Conservation (phyloP, 37 sponge, comb jelly and placozoan species). For the Petrosia ficiformis region DNA sequence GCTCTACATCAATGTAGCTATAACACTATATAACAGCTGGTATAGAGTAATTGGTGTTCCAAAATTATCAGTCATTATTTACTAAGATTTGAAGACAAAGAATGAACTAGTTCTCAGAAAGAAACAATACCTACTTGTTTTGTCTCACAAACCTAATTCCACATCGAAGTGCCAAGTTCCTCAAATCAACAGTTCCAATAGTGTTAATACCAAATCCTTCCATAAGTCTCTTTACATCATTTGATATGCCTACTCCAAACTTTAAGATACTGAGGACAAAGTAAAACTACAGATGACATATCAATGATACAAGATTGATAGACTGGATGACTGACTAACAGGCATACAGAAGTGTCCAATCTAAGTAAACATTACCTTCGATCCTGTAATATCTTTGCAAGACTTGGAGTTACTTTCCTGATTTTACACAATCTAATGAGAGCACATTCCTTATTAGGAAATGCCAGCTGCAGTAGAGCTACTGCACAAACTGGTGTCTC, state of each 20-base stretch:
- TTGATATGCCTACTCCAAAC: slow-evolving; percentile 64
- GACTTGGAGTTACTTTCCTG: slow-evolving; percentile 7
- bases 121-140: no score
- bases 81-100: no score
- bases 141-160: slow-evolving; percentile 22
- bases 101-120: no score
- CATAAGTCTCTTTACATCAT: slow-evolving; percentile 38
- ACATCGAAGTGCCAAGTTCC: slow-evolving; percentile 38
- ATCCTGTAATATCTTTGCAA: slow-evolving; percentile 29
- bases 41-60: no score
- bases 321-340: no score
- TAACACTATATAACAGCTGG: no score
- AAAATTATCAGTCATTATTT: no score
- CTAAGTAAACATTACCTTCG: slow-evolving; percentile 12
- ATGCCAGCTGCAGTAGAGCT: slow-evolving; percentile 64
- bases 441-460: slow-evolving; percentile 38
- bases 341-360: no score
- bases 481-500: slow-evolving; percentile 18
- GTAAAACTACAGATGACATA: no score
- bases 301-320: no score
- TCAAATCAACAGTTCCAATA: slow-evolving; percentile 54
- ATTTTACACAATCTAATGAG: slow-evolving; percentile 44
- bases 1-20: no score
- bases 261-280: slow-evolving; percentile 59
- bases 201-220: slow-evolving; percentile 5